Evolutionary conservation across 1,140 invertebrate species (phyloP), one percentile per base, ranked within the genome.

Genomic region (Apocrypta bakeri): DNA sequence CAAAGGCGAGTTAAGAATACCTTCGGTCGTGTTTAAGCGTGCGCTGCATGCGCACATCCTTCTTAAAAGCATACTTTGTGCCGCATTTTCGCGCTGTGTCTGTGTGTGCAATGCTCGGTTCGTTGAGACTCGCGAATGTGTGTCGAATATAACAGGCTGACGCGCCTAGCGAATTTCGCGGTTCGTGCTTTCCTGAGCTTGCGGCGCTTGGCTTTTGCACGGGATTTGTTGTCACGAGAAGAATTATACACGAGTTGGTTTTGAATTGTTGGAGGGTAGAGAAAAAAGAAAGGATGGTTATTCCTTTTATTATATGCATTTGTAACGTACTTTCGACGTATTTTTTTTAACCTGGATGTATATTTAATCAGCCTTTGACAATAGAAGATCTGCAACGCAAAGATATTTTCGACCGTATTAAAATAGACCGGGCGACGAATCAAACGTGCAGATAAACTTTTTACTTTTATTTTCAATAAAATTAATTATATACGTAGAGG

Each of bases 1-100:
- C 87, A 87, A 89, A 90, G 87, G 87, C 87, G 80, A 88, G 87
- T 89, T 89, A 90, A 90, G 89, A 90, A 89, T 89, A 88, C 86
- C 87, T 56, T 17, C 48, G 3, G 48, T n/a, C 3, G 48, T 4
- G 48, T 2, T 48, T 17, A 48, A 56, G 17, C 48, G 21, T 4
- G 48, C 17, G 84, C 76, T 79, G 63, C 74, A 83, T 79, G 85
- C 84, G 79, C 85, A 84, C 82, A 77, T 83, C 82, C 82, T 86
- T 89, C 87, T 86, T 89, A 87, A 88, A 88, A 88, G 88, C 21
- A 37, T 37, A 76, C 48, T 64, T 63, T 37, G 21, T 29, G 0
- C 29, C 21, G 48, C 27, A 17, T 76, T 31, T 63, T 29, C 56
- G 31, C 74, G 29, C 24, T 21, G 48, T n/a, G 48, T 4, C 12